phyloP scores from a whole-genome alignment of 2,797 vertebrate genomes.

The Caiman crocodilus region DNA sequence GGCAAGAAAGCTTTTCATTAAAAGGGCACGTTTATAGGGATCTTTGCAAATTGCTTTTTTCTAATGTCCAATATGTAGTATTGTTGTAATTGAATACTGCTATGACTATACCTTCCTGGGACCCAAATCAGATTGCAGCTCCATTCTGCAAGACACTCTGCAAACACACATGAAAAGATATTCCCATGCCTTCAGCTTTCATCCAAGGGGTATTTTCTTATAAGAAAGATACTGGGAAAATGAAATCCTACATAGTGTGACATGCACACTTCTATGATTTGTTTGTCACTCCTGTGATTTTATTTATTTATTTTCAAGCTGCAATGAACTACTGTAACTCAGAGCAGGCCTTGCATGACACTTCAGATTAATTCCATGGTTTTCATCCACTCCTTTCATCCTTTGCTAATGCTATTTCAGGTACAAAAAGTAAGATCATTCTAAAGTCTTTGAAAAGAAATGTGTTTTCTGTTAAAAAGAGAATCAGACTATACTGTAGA shows the following conservation, averaged over 20 bases:
- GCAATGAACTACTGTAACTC: background rate
- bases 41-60: background rate
- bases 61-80: background rate
- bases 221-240: background rate
- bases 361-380: background rate
- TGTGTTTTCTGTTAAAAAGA: background rate
- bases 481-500: background rate
- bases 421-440: background rate
- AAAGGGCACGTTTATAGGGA: background rate
- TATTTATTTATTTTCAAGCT: background rate
- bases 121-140: background rate
- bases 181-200: background rate
- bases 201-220: background rate
- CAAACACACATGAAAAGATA: background rate
- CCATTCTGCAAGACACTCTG: background rate
- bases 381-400: background rate
- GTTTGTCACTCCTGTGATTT: background rate
- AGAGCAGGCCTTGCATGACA: background rate
- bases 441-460: background rate
- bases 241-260: background rate
- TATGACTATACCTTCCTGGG: background rate
- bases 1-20: background rate
- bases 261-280: fast-evolving
- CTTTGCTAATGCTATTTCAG: background rate
- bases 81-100: background rate